Evolutionary conservation across 2,888 invertebrate species (phyloP), one percentile per base, ranked within the genome.

Genomic region (Drosophila neonasuta): DNA sequence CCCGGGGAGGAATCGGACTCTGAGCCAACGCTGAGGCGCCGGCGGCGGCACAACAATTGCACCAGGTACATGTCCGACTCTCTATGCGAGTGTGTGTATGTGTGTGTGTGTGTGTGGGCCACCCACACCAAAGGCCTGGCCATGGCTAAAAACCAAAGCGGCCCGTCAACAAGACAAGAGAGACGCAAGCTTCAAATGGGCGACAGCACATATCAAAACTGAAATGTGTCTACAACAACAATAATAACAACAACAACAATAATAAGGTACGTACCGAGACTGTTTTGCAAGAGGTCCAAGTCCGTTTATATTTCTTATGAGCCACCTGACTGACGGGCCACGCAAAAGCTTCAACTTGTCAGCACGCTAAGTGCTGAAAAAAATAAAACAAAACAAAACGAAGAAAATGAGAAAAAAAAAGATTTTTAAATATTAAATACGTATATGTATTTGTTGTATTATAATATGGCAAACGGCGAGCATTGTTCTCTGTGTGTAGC

Each of bases 261-360:
- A 46, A 72, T 64, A 64, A 71, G 76, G 76, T 60, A 65, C 51
- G 36, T 36, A 36, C 71, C 48, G 11, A 49, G 60, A 48, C 57
- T 57, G 42, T 78, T 74, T 74, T 78, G 74, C 74, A 74, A 74
- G 74, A 74, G 74, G 62, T 69, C 70, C 69, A 78, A 78, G 74
- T 68, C 78, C 74, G 74, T 61, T 61, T 68, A 73, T 68, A 77
- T 73, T 45, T 73, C 77, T 72, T 74, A 56, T 77, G 74, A 74
- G 70, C 79, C 74, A 74, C 77, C 80, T 72, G 77, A 76, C 79
- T 76, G 72, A 80, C 80, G 77, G 73, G 76, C 86, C 80, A 83
- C 70, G 79, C 86, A 86, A 83, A 77, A 65, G 79, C 85, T 76
- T 88, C 85, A 87, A 86, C 79, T 87, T 83, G 88, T 84, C 88